These are phyloP conservation scores for Chymomyza amoena DNA, from an alignment of 2,888 invertebrate species.

Conservation along the genomic window DNA sequence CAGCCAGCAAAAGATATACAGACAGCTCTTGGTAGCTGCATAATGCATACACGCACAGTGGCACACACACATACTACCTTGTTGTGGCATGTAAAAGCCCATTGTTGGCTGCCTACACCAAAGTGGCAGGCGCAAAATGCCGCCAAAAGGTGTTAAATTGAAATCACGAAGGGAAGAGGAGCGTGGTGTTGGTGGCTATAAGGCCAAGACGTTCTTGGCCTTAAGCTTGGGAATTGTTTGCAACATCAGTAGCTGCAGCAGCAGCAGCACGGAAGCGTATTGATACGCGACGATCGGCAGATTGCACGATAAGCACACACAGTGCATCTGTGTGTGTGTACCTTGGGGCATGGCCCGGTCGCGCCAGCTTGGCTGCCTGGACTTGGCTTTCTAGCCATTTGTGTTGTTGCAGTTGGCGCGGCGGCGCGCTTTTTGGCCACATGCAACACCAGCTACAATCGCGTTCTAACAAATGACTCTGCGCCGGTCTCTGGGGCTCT, in stretches of 20 bases:
- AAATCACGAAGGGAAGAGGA: constrained; percentile 68
- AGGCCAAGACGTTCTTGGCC: constrained; percentile 39
- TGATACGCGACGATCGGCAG: constrained; percentile 61
- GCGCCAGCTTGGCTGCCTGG: constrained; percentile 54
- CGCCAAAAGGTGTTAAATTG: constrained; percentile 76
- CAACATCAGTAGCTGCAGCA: neutral
- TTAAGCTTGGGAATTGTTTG: constrained; percentile 67
- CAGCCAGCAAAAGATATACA: neutral
- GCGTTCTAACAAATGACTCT: constrained; percentile 75
- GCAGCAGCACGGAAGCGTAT: constrained; percentile 60
- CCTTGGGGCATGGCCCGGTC: constrained; percentile 13
- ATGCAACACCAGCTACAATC: constrained; percentile 68
- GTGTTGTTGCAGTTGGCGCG: neutral
- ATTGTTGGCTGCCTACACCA: constrained; percentile 2
- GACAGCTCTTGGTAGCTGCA: constrained; percentile 21
- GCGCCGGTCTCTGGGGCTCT: constrained; percentile 59
- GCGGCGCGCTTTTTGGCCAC: constrained; percentile 48
- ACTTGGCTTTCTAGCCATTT: constrained; percentile 6
- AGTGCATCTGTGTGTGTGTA: constrained; percentile 16
- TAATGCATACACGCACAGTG: constrained; percentile 30
- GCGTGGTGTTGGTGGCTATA: constrained; percentile 44
- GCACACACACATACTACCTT: constrained; percentile 7
- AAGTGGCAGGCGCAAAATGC: constrained; percentile 60
- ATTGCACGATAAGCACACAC: constrained; percentile 61
- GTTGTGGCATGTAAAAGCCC: neutral